These are phyloP conservation scores for Rambutsinella grinnellia DNA, from an alignment of 2,888 invertebrate species.

Conservation along the genomic window DNA sequence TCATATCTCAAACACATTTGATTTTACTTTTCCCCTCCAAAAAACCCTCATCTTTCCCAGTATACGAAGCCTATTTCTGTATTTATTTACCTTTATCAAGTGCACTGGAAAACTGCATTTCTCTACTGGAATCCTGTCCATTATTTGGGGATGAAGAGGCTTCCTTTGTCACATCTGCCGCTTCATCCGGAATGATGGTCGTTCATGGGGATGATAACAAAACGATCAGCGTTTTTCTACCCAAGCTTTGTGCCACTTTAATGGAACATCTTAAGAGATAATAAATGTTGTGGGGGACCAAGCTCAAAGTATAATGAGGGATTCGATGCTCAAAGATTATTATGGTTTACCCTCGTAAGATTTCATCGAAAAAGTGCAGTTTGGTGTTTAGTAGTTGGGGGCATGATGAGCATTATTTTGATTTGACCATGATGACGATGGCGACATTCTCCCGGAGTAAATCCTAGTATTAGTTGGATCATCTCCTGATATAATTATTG, in stretches of 20 bases:
- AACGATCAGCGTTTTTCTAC: too few relatives aligned
- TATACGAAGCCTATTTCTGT: neutral
- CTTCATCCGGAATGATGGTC: neutral
- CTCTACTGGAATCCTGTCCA: too few relatives aligned
- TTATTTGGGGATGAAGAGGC: conserved; percentile 52
- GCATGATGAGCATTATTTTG: neutral
- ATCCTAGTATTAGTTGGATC: too few relatives aligned
- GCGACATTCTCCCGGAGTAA: neutral
- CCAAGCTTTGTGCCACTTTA: conserved; percentile 17
- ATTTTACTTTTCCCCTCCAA: too few relatives aligned
- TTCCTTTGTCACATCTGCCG: conserved; percentile 40
- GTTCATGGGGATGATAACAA: conserved; percentile 1
- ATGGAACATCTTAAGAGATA: conserved; percentile 9
- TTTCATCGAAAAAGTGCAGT: neutral
- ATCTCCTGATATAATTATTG: neutral
- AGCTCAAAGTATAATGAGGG: neutral
- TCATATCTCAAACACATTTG: too few relatives aligned
- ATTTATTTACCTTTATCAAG: neutral
- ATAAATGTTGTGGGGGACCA: too few relatives aligned
- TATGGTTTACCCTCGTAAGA: conserved; percentile 21
- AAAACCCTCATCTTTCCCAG: too few relatives aligned
- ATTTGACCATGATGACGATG: neutral
- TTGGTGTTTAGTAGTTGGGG: neutral
- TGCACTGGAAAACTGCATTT: too few relatives aligned
- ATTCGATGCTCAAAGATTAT: conserved; percentile 38